These are phyloP conservation scores for Trochalopteron elliotii DNA, from an alignment of 2,113 vertebrate species.

Conservation along the genomic window DNA sequence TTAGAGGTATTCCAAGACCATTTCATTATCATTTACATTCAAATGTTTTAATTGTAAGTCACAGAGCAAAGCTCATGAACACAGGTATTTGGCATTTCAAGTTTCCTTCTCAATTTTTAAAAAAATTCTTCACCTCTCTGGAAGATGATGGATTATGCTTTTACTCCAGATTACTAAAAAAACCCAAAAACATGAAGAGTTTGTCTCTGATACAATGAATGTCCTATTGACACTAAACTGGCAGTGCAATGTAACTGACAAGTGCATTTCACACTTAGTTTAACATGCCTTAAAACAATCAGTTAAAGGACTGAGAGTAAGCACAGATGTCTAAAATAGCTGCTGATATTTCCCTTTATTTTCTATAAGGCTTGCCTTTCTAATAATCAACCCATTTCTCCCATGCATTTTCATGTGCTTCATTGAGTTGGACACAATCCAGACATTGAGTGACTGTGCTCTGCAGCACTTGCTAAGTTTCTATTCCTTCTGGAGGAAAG, in stretches of 20 bases:
- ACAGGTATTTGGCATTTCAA: background rate
- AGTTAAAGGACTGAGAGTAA: background rate
- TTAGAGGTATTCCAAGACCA: background rate
- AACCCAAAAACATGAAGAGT: background rate
- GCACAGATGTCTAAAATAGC: background rate
- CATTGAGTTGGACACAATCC: slow-evolving; percentile 20
- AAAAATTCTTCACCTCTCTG: background rate
- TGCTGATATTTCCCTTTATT: background rate
- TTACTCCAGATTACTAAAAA: background rate
- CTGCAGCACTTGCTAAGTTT: slow-evolving; percentile 49
- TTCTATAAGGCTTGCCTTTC: slow-evolving; percentile 1
- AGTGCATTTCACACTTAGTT: slow-evolving; percentile 8
- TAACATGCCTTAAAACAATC: slow-evolving; percentile 1
- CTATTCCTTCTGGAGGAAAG: slow-evolving; percentile 64
- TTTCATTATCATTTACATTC: background rate
- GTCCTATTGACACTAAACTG: slow-evolving; percentile 1
- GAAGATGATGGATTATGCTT: background rate
- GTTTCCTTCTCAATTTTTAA: background rate
- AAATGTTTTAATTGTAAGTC: background rate
- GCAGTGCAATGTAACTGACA: background rate
- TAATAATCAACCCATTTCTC: slow-evolving; percentile 13
- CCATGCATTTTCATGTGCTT: slow-evolving; percentile 13
- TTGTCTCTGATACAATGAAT: background rate
- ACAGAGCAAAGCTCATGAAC: background rate
- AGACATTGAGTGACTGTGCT: slow-evolving; percentile 16